Base-by-base conservation (phyloP, 2,113 vertebrate species). In the Tragelaphus imberbis region DNA sequence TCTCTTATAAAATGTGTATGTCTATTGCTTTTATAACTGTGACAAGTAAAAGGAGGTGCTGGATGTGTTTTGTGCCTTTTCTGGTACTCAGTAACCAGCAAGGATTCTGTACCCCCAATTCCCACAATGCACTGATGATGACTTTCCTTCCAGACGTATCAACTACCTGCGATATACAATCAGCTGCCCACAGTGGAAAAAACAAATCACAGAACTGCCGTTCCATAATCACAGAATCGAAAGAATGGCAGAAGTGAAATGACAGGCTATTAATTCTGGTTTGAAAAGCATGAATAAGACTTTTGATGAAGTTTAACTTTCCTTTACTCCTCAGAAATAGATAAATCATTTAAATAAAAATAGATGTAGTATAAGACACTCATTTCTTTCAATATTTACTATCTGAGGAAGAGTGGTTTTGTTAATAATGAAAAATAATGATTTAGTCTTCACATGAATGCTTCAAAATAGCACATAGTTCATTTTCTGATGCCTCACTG, bases 251-350 rank as follows among this genome's bases (percentile, higher is more conserved):
- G 95, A 97, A 97, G 91, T 97, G 87, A 98, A 98, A 98, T 98
- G 98, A 98, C 97, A 98, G 96, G 84, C 88, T 98, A 98, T 98
- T 98, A 98, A 98, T 98, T 98, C 97, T 79, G 95, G 65, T 98
- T 98, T 98, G 97, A 97, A 98, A 98, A 98, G 65, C 96, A 89
- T 95, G 91, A 99, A 98, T 97, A 98, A 90, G 94, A 94, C 91
- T 98, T 98, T 98, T 96, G 97, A 98, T 98, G 96, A 98, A 98
- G 84, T 94, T 98, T 98, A 98, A 98, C 98, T 98, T 98, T 98
- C 94, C 97, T 98, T 97, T 98, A 44, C 87, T 98, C 55, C 98
- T 98, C 97, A 98, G 81, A 96, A 98, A 94, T 95, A 94, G 96
- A 96, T 97, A 97, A 98, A 95, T 92, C 59, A 98, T 98, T 98